Percentiles rank a stretch among this genome's conserved stretches.
phyloP scores from a whole-genome alignment of 1,140 invertebrate species.

The Ceratitis capitata region DNA sequence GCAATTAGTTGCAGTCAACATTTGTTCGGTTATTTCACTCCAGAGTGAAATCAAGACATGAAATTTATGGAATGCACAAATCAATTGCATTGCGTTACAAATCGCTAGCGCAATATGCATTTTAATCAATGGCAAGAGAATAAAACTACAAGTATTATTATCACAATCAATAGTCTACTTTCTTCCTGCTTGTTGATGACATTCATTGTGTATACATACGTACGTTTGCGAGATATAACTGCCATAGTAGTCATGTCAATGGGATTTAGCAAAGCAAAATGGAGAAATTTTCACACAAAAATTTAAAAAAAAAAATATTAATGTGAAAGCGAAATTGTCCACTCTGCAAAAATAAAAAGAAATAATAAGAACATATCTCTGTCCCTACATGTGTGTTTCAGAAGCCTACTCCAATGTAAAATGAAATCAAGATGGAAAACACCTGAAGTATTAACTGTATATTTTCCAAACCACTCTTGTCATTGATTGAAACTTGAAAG shows the following conservation, averaged over 20 bases:
- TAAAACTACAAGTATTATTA: not conserved
- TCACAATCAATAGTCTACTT: not conserved
- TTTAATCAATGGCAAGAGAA: not conserved
- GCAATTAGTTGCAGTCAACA: not conserved
- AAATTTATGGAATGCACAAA: not conserved
- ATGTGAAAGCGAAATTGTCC: too few species aligned
- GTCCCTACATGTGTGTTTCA: not conserved
- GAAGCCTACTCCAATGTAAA: not conserved
- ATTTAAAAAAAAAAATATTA: too few species aligned
- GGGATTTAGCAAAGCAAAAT: too few species aligned
- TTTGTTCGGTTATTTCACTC: too few species aligned
- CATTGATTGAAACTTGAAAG: not conserved
- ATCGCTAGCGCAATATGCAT: not conserved
- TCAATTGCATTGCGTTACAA: not conserved
- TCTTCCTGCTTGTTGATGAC: not conserved
- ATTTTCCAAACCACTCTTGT: not conserved
- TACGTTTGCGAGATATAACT: not conserved
- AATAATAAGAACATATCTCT: not conserved
- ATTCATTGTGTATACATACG: not conserved
- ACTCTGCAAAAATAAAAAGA: not conserved
- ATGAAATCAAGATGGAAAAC: not conserved
- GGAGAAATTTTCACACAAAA: too few species aligned
- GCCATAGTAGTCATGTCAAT: not conserved
- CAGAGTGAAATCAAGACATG: not conserved
- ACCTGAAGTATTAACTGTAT: not conserved